Percentiles rank a stretch among this genome's conserved stretches.
phyloP scores from a whole-genome alignment of 2,888 invertebrate species.

The Andricus quercusramuli region DNA sequence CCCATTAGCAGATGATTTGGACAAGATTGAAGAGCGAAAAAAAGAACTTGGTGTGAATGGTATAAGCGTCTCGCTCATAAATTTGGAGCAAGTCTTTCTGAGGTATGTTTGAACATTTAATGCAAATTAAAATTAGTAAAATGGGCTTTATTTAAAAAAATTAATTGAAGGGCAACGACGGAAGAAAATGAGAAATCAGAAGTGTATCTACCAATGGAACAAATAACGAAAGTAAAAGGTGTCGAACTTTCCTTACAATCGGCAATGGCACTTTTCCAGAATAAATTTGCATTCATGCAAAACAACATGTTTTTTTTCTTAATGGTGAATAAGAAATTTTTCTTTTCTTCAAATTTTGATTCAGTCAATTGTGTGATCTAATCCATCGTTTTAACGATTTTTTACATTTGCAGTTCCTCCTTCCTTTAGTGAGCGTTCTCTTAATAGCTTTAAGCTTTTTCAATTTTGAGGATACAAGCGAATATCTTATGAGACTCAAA shows the following conservation, averaged over 20 bases:
- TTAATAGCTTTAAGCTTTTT: slow-evolving; percentile 62
- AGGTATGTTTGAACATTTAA: slow-evolving; percentile 79
- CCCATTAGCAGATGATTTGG: slow-evolving; percentile 83
- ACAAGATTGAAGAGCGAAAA: slow-evolving; percentile 82
- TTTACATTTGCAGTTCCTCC: slow-evolving; percentile 62
- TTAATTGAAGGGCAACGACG: slow-evolving; percentile 66
- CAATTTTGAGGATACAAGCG: slow-evolving; percentile 64
- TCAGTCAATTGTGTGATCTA: background rate
- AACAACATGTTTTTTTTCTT: slow-evolving; percentile 69
- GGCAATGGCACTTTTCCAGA: slow-evolving; percentile 71
- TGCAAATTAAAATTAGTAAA: background rate
- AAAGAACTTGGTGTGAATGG: slow-evolving; percentile 84
- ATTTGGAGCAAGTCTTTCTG: slow-evolving; percentile 95
- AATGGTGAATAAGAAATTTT: slow-evolving; percentile 63
- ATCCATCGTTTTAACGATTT: background rate
- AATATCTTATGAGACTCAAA: slow-evolving; percentile 70
- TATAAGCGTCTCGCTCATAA: slow-evolving; percentile 92
- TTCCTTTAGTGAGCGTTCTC: slow-evolving; percentile 70
- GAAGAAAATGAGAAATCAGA: slow-evolving; percentile 67
- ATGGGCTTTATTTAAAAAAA: background rate
- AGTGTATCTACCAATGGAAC: slow-evolving; percentile 57
- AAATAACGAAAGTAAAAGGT: slow-evolving; percentile 68
- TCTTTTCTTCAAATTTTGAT: slow-evolving; percentile 1
- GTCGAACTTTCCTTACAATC: slow-evolving; percentile 67
- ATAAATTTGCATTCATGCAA: slow-evolving; percentile 71